Base-by-base conservation (phyloP, 1,140 invertebrate species). In the Radopholus similis region DNA sequence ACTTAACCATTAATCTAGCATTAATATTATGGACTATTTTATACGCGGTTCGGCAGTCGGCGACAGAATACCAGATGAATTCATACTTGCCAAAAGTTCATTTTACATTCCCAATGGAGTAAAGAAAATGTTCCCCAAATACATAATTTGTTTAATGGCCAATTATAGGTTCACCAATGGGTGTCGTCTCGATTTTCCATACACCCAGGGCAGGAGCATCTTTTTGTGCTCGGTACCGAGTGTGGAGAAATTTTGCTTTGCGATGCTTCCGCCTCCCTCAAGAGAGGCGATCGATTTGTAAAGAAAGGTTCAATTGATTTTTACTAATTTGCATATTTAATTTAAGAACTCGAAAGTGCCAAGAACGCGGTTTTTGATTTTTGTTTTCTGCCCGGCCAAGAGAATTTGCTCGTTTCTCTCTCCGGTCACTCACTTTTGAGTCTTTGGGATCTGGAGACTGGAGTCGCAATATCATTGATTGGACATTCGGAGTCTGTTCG, bases 351-450 rank as follows among this genome's bases (percentile, higher is more conserved):
- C 34, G 15, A 21, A 32, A 28, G 51, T 13, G 70, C 40, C 28
- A n/a, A 44, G 28, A 70, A 44, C 47, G 68, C 70, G 5, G 57
- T 70, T 32, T 64, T 70, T 40, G 68, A 70, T 38, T 49, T 70
- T 2, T 71, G 68, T 28, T 70, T 67, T 23, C n/a, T 70, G 15
- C 68, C 68, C 1, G 26, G 44, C 9, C 37, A 35, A 13, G 30
- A 40, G 28, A 32, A 70, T 38, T 30, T 34, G 40, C 42, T 70
- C 13, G 18, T 70, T 30, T 54, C 68, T 11, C 35, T 70, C 28
- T 70, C 64, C 18, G 68, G 68, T 15, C 53, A 26, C 34, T 32
- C 40, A 6, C 34, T 38, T 4, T 30, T 70, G 21, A 37, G 49
- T 35, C 28, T 70, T 30, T 73, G 70, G 64, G 58, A 72, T 44